Conservation (phyloP, 2,113 vertebrate genomes). For the Rissa tridactyla region DNA sequence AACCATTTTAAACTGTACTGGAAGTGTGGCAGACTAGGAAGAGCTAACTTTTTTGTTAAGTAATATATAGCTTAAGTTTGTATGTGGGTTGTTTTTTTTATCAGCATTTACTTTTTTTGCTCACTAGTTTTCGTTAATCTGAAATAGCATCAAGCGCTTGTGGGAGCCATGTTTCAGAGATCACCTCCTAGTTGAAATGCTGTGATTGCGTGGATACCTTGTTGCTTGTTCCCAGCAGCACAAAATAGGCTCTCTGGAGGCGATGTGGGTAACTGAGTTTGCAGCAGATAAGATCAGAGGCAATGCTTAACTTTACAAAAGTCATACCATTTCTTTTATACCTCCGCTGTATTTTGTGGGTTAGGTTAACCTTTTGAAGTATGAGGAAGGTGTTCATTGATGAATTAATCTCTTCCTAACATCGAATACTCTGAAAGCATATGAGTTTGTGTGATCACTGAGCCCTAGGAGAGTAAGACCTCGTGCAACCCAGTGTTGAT, state of each 20-base stretch:
- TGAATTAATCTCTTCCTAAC: not conserved
- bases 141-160: not conserved
- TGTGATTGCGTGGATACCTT: not conserved
- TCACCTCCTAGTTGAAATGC: not conserved
- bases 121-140: not conserved
- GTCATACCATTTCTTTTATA: not conserved
- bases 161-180: not conserved
- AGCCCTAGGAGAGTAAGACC: not conserved
- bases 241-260: not conserved
- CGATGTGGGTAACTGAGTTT: not conserved
- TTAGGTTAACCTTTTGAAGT: not conserved
- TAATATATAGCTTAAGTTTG: not conserved
- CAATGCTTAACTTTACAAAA: not conserved
- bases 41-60: not conserved
- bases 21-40: not conserved
- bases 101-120: not conserved
- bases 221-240: not conserved
- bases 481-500: not conserved
- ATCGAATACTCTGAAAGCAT: not conserved
- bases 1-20: not conserved
- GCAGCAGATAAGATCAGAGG: not conserved
- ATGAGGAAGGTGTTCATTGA: not conserved
- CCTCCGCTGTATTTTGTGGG: not conserved
- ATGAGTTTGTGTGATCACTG: not conserved
- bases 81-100: not conserved